phyloP scores from a whole-genome alignment of 2,113 vertebrate genomes.

The Orycteropus afer region DNA sequence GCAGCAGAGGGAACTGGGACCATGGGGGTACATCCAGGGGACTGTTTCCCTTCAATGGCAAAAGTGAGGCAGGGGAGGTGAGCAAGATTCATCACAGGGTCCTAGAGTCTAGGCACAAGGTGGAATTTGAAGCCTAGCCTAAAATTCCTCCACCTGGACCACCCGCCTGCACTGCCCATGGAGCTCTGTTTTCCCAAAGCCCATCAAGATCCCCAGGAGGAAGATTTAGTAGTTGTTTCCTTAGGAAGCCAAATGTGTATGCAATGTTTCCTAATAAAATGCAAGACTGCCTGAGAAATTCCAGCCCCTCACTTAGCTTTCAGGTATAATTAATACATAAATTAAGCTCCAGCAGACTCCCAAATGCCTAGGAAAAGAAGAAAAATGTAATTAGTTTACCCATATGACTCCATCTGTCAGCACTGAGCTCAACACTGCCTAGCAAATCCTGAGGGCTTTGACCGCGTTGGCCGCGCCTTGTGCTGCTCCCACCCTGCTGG shows the following conservation, averaged over 20 bases:
- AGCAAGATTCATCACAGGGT: not conserved
- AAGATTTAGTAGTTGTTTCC: not conserved
- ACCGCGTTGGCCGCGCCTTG: rapidly evolving
- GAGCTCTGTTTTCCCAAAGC: not conserved
- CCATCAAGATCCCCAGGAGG: not conserved
- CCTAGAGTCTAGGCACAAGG: not conserved
- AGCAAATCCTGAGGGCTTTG: conserved; percentile 47
- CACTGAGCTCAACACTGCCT: conserved; percentile 80
- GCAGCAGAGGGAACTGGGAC: not conserved
- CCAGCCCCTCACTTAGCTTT: conserved; percentile 81
- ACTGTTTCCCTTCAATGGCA: not conserved
- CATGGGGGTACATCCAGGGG: rapidly evolving
- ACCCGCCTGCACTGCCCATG: not conserved
- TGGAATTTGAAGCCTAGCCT: not conserved
- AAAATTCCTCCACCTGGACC: not conserved
- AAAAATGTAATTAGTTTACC: conserved; percentile 88
- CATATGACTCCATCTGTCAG: conserved; percentile 86
- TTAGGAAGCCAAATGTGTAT: not conserved
- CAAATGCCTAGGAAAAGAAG: conserved; percentile 81
- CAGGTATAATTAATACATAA: conserved; percentile 87
- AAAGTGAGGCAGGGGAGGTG: not conserved
- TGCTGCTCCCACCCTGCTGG: not conserved
- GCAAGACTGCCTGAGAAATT: conserved; percentile 71
- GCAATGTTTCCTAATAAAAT: conserved; percentile 61
- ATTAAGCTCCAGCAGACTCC: conserved; percentile 83